Base-by-base conservation (phyloP, 2,797 vertebrate genomes). In the Pygocentrus nattereri region DNA sequence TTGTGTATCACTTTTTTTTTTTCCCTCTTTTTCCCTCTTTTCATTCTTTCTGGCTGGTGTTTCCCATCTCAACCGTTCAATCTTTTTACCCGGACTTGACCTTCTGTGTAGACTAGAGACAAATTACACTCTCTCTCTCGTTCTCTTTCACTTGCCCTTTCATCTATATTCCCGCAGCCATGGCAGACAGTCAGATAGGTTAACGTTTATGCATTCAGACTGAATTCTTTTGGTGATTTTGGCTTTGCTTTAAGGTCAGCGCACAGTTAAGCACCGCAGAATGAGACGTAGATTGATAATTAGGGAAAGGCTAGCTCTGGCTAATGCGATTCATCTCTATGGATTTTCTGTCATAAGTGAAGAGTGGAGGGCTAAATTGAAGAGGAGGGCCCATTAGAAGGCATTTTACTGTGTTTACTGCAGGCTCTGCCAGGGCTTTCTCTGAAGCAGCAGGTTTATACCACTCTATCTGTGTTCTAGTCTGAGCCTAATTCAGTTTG, bases 241-340 rank as follows among this genome's bases (percentile, higher is more conserved):
- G 44, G 81, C 78, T 78, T 88, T 92, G 90, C 92, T 94, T 93
- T 95, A 96, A 96, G 95, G 96, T 97, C 96, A 97, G 93, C 95
- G 94, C 94, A 95, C 93, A 92, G 94, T 95, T 93, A 96, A 95
- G 96, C 95, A 91, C 95, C 94, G 93, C 92, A 92, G 96, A 97
- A 97, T 95, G 95, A 97, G 96, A 97, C 97, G 96, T 93, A 97
- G 97, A 98, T 97, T 96, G 96, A 98, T 98, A 97, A 97, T 97
- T 94, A 89, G 92, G 93, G 95, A 94, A 96, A 95, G 96, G 95
- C 75, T 62, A 95, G 95, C 94, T 92, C 93, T 90, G 93, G 93
- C 94, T 97, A 96, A 97, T 97, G 95, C 96, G 96, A 97, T 97
- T 98, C 97, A 97, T 98, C 95, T 95, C 93, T 95, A 98, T 99